These are phyloP conservation scores for Schizaphis graminum DNA, from an alignment of 2,888 invertebrate genomes.

Conservation along the genomic window DNA sequence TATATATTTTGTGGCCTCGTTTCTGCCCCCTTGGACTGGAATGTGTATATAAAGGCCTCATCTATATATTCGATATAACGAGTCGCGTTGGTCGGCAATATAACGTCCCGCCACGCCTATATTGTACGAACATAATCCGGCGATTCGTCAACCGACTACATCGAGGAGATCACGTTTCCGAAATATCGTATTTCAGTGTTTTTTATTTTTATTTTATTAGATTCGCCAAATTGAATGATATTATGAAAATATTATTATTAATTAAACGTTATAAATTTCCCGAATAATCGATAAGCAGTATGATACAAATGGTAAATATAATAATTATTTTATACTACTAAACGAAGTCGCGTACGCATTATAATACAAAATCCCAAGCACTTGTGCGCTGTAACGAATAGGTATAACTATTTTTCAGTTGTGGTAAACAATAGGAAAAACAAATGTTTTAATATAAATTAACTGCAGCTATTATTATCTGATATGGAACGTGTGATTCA, in stretches of 20 bases:
- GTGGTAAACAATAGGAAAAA: background rate
- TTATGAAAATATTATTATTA: background rate
- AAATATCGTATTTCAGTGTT: background rate
- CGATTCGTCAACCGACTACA: slow-evolving; percentile 23
- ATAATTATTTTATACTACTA: background rate
- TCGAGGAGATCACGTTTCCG: background rate
- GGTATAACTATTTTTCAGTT: background rate
- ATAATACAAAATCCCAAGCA: background rate
- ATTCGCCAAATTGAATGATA: background rate
- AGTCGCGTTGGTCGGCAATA: background rate
- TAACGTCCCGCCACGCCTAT: background rate
- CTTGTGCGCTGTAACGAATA: background rate
- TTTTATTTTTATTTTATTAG: background rate
- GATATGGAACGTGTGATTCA: background rate
- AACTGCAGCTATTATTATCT: background rate
- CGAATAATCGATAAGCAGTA: background rate
- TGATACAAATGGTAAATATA: background rate
- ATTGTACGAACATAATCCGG: background rate
- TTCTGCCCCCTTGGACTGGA: background rate
- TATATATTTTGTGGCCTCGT: background rate
- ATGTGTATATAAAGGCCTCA: background rate
- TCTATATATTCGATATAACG: slow-evolving; percentile 26
- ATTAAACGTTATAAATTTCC: background rate
- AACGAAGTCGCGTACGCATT: background rate
- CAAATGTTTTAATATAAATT: background rate